These are phyloP conservation scores for Papilio demoleus DNA, from an alignment of 2,888 invertebrate species.

Conservation along the genomic window DNA sequence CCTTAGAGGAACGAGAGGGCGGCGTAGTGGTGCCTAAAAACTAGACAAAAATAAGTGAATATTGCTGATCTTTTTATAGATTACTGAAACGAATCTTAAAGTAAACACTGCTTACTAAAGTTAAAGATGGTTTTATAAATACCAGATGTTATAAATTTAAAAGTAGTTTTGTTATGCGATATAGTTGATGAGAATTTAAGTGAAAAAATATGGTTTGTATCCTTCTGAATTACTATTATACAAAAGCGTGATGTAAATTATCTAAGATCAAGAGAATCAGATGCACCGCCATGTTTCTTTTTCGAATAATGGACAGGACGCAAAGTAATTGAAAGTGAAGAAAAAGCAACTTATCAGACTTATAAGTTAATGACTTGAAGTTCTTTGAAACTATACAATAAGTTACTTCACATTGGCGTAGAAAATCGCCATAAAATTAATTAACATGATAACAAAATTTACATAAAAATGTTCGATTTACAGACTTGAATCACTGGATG, in stretches of 20 bases:
- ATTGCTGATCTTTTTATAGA: too few species aligned
- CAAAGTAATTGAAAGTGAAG: slow-evolving; percentile 35
- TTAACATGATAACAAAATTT: background rate
- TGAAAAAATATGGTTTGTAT: too few species aligned
- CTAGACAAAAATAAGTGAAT: too few species aligned
- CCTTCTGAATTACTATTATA: too few species aligned
- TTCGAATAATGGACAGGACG: slow-evolving; percentile 30
- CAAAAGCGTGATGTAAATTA: background rate
- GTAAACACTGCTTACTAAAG: too few species aligned
- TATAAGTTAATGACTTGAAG: slow-evolving; percentile 25
- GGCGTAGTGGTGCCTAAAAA: too few species aligned
- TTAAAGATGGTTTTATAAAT: too few species aligned
- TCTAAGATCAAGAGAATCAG: background rate
- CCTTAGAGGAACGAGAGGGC: too few species aligned
- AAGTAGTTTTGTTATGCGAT: too few species aligned
- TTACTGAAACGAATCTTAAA: too few species aligned
- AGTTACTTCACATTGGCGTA: background rate
- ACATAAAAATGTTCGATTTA: background rate
- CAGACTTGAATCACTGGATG: background rate
- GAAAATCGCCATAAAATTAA: background rate
- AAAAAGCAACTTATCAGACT: slow-evolving; percentile 27
- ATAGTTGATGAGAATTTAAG: too few species aligned
- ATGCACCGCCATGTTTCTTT: slow-evolving; percentile 17
- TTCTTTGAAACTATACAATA: slow-evolving; percentile 33
- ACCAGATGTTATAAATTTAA: too few species aligned